Percentiles rank a stretch among this genome's conserved stretches.
Conservation (phyloP, 2,888 invertebrate species). For the Cryptocephalus moraei region DNA sequence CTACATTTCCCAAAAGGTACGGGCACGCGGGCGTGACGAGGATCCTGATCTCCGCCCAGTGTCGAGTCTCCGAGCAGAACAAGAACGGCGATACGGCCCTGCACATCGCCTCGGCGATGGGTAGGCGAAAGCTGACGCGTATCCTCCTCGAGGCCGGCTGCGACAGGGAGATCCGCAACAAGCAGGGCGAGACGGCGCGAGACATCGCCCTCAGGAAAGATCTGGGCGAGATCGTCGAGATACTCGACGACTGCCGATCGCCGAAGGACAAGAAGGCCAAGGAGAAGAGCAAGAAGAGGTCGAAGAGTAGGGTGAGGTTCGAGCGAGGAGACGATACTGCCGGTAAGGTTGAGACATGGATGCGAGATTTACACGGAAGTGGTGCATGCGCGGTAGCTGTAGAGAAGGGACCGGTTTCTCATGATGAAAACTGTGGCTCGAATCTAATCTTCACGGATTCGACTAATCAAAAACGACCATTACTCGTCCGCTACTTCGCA, state of each 20-base stretch:
- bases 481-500: no score
- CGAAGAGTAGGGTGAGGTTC: constrained; percentile 35
- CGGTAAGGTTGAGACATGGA: no score
- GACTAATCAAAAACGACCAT: no score
- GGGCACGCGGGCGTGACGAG: constrained; percentile 94
- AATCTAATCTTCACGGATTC: no score
- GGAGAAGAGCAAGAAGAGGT: constrained; percentile 42
- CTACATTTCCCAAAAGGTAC: constrained; percentile 46
- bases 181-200: constrained; percentile 80
- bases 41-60: constrained; percentile 83
- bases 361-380: no score
- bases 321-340: constrained; percentile 19
- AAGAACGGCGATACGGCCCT: constrained; percentile 93
- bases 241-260: constrained; percentile 48
- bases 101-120: constrained; percentile 92
- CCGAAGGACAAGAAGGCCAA: constrained; percentile 44
- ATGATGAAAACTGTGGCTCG: no score
- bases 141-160: constrained; percentile 83
- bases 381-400: no score
- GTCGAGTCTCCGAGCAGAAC: constrained; percentile 76
- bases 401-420: no score
- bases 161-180: constrained; percentile 60
- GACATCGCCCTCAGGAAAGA: constrained; percentile 86
- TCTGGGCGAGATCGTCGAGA: constrained; percentile 71
- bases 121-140: constrained; percentile 78